Evolutionary conservation across 2,888 invertebrate species (phyloP).

Genomic region (Aplocera efformata): DNA sequence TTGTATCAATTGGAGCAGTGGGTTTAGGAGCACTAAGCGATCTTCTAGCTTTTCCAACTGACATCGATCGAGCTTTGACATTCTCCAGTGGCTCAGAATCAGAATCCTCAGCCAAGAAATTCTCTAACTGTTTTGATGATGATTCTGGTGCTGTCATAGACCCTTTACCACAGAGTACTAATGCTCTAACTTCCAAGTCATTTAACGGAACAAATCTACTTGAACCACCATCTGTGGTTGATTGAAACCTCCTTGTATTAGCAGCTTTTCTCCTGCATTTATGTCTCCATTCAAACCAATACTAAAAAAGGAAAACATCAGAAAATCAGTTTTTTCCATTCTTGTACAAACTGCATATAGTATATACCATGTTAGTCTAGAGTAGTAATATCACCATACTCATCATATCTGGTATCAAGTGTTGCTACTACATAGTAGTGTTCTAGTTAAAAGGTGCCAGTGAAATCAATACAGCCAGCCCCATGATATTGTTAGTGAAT

Average conservation of each 20-base stretch:
- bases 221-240: conserved; percentile 39
- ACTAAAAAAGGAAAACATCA: conserved; percentile 45
- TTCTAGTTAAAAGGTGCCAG: too few species aligned
- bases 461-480: too few species aligned
- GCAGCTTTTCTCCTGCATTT: conserved; percentile 67
- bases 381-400: too few species aligned
- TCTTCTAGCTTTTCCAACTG: conserved; percentile 22
- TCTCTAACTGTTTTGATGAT: conserved; percentile 45
- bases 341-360: too few species aligned
- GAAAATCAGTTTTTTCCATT: too few species aligned
- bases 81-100: conserved; percentile 52
- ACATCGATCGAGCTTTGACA: conserved; percentile 36
- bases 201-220: conserved; percentile 57
- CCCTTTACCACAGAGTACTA: conserved; percentile 54
- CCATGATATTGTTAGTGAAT: too few species aligned
- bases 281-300: conserved; percentile 71
- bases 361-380: too few species aligned
- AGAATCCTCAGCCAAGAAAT: conserved; percentile 50
- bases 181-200: conserved; percentile 62
- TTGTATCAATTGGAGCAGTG: background rate
- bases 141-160: conserved; percentile 35
- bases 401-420: too few species aligned
- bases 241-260: conserved; percentile 47
- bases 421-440: too few species aligned
- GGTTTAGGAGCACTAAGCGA: conserved; percentile 18